Conservation (phyloP, 2,797 vertebrate species). For the Orestias chungarensis region DNA sequence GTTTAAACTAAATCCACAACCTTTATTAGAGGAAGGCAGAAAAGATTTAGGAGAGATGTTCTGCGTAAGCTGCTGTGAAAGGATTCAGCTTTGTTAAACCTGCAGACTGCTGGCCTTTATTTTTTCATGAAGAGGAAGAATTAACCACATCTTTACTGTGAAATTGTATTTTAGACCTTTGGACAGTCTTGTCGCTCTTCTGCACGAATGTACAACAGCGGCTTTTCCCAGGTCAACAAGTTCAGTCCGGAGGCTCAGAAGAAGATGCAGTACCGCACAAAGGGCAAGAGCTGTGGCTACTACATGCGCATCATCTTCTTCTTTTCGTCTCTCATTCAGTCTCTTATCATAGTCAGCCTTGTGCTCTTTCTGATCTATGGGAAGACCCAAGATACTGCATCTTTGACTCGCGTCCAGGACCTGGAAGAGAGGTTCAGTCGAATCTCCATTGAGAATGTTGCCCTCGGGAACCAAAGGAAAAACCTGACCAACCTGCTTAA, state of each 20-base stretch:
- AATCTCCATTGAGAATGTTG: slow-evolving; percentile 66
- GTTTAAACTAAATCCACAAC: slow-evolving; percentile 54
- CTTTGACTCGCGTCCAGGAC: slow-evolving; percentile 70
- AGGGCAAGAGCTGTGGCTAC: slow-evolving; percentile 86
- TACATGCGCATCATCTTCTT: slow-evolving; percentile 92
- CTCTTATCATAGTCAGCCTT: slow-evolving; percentile 92
- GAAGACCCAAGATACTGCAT: slow-evolving; percentile 78
- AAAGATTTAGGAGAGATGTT: too few species aligned
- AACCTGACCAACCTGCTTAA: slow-evolving; percentile 84
- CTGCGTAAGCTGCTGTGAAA: slow-evolving; percentile 27
- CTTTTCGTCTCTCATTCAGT: slow-evolving; percentile 92
- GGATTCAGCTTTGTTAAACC: background rate
- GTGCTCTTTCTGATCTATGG: slow-evolving; percentile 96
- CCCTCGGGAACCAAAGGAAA: slow-evolving; percentile 58
- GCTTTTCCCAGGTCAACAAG: slow-evolving; percentile 73
- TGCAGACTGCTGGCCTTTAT: background rate
- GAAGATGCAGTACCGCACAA: slow-evolving; percentile 63
- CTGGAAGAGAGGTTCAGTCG: slow-evolving; percentile 76
- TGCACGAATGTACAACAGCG: slow-evolving; percentile 73
- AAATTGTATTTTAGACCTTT: background rate
- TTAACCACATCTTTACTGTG: slow-evolving; percentile 14
- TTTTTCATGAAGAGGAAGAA: slow-evolving; percentile 2
- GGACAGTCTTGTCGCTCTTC: background rate
- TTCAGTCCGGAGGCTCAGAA: slow-evolving; percentile 60
- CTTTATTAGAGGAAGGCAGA: too few species aligned